phyloP scores from a whole-genome alignment of 2,113 vertebrate genomes.

The Lutjanus erythropterus region DNA sequence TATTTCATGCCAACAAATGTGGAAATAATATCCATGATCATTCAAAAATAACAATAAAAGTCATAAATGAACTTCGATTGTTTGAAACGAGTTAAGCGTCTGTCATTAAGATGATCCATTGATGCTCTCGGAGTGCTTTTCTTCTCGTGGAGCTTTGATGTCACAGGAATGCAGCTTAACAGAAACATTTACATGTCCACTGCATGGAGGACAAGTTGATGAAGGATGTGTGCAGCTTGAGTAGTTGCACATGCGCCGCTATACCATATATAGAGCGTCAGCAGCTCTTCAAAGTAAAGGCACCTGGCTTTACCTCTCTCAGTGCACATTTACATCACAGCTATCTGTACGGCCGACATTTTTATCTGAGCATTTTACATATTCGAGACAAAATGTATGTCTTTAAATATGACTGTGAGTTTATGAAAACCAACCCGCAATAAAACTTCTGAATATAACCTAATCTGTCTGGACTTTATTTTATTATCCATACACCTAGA shows the following conservation, averaged over 20 bases:
- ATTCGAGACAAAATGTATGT: not conserved
- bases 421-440: not conserved
- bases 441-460: not conserved
- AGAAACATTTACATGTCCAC: slow-evolving; percentile 68
- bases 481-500: not conserved
- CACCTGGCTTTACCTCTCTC: slow-evolving; percentile 33
- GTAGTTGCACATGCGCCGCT: slow-evolving; percentile 11
- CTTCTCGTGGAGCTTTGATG: slow-evolving; percentile 55
- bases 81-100: not conserved
- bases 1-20: not conserved
- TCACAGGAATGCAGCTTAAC: slow-evolving; percentile 65
- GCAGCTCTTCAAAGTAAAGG: not conserved
- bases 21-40: not conserved
- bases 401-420: not conserved
- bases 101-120: slow-evolving; percentile 26
- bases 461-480: not conserved
- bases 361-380: not conserved
- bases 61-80: slow-evolving; percentile 3
- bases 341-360: not conserved
- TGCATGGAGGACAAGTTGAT: slow-evolving; percentile 44
- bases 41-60: not conserved
- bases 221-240: slow-evolving; percentile 39
- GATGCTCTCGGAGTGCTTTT: slow-evolving; percentile 32
- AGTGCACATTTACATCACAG: not conserved
- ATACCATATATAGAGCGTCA: slow-evolving; percentile 57